Base-by-base conservation (phyloP, 2,797 vertebrate species). In the Mycteria americana region DNA sequence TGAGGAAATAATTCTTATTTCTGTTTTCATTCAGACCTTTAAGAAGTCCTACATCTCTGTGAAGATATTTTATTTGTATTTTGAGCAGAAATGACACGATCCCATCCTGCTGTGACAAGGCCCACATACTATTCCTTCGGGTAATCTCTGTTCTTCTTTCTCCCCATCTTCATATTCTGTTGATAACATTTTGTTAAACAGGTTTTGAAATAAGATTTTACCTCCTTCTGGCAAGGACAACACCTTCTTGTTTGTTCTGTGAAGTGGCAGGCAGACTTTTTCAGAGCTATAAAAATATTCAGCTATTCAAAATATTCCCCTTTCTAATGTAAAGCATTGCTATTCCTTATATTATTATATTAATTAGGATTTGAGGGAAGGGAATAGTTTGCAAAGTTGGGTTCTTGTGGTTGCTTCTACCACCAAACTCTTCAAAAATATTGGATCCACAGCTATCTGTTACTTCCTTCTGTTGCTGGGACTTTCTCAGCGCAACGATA, bases 151-250 rank as follows among this genome's bases (percentile, higher is more conserved):
- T 67, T 50, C 35, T 68, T 67, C 33, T 86, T 79, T 74, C 13
- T 67, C 31, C 22, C 9, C 3, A 13, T 79, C 39, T 74, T 74
- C 24, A 24, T 64, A 62, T 11, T 80, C 56, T 70, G 27, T 68
- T 83, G 60, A 41, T 53, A 83, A 46, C 5, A 39, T 87, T 88
- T 93, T 83, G 27, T 80, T 78, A 46, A 93, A 82, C 18, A 74
- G 83, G 23, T 74, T 94, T 59, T 78, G 53, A 88, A 95, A 91
- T 41, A 64, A 72, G 37, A 88, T 88, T 92, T 94, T 91, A n/a
- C 60, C 30, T 85, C 53, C 46, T 76, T 85, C 60, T 92, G 69
- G 41, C n/a, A 89, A 80, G 56, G 46, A 72, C 65, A 86, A 11
- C 22, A 77, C 41, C 19, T 87, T 73, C 59, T 88, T 33, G 27